Base-by-base conservation (phyloP, 1,140 invertebrate species). In the Drosophila varians region DNA sequence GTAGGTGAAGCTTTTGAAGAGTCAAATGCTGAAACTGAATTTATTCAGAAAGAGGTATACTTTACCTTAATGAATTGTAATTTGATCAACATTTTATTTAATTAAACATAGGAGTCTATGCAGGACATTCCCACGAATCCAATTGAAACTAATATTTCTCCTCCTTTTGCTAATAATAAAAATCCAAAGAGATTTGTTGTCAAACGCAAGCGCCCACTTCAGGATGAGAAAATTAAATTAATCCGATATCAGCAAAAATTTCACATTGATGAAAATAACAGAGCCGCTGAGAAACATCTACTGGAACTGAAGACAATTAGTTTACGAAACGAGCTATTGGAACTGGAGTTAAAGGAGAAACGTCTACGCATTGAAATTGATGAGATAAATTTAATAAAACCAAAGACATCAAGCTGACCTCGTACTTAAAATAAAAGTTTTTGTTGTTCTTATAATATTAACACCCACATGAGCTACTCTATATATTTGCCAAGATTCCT, bases 221-320 rank as follows among this genome's bases (percentile, higher is more conserved):
- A 31, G 0, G n/a, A 18, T 28, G 47, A 58, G 12, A 38, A 26
- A 26, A 31, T 18, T 14, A 19, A 12, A 3, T n/a, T 69, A 2
- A 19, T 51, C 0, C 18, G 12, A 8, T 3, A 51, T 16, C 64
- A 69, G 18, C 64, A 58, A 16, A 8, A 6, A n/a, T 71, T 58
- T 14, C 25, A 34, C 14, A 2, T n/a, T 3, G 18, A 46, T 16
- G 64, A 58, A 36, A 51, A 40, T 7, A n/a, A 21, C n/a, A 31
- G 68, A 26, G 31, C 68, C 8, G 18, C 23, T 5, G n/a, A 71
- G 18, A 58, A 38, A 36, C 16, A 36, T 18, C 23, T 25, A 7
- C 18, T 52, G 1, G 48, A 46, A 16, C 1, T 55, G 2, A 21
- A 53, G 4, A 14, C 28, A 38, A 54, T 54, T 11, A 19, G 26